phyloP scores from a whole-genome alignment of 2,113 vertebrate species.

The Microcebus griseorufus region DNA sequence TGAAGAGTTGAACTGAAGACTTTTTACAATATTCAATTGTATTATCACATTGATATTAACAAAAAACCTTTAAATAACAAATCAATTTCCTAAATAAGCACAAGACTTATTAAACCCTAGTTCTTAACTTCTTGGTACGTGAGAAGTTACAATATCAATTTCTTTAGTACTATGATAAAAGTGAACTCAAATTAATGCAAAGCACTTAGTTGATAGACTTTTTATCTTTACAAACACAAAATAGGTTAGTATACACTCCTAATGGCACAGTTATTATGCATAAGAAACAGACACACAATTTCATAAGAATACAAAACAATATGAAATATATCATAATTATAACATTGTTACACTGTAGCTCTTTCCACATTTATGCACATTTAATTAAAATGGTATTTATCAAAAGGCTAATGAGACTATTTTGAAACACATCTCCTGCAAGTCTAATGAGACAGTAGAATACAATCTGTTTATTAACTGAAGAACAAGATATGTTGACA shows the following conservation, averaged over 20 bases:
- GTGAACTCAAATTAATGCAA: conserved; percentile 67
- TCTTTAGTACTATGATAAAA: conserved; percentile 48
- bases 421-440: conserved; percentile 69
- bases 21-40: neutral
- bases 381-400: conserved; percentile 72
- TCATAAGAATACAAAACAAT: conserved; percentile 47
- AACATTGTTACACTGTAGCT: conserved; percentile 52
- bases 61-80: conserved; percentile 63
- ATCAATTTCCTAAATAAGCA: conserved; percentile 71
- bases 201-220: conserved; percentile 44
- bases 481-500: conserved; percentile 34
- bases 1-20: neutral
- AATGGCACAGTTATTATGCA: conserved; percentile 59
- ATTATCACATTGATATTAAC: conserved; percentile 42
- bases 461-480: conserved; percentile 56
- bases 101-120: conserved; percentile 54
- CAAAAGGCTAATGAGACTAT: conserved; percentile 73
- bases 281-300: conserved; percentile 62
- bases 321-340: conserved; percentile 58
- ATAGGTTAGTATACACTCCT: conserved; percentile 39
- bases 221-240: conserved; percentile 74
- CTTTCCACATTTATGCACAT: conserved; percentile 66
- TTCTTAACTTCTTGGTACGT: conserved; percentile 43
- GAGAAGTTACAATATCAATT: conserved; percentile 61
- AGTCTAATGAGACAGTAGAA: conserved; percentile 62